Evolutionary conservation across 1,140 invertebrate species (phyloP), one percentile per base, ranked within the genome.

Genomic region (Conopomorpha cramerella): DNA sequence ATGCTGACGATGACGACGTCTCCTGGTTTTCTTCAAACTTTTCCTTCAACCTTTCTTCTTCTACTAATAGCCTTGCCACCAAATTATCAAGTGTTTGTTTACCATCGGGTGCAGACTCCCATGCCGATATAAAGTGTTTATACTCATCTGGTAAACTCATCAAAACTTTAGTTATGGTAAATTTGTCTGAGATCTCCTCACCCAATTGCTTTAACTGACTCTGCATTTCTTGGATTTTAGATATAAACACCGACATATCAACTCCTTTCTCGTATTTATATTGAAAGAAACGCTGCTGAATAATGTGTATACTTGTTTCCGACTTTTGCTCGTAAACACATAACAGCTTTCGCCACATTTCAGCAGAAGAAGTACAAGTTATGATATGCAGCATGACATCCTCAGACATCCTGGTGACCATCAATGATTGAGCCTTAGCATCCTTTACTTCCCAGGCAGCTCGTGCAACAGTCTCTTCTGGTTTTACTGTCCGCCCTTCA

Each of bases 81-180:
- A 68, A 34, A 14, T 70, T 52, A 16, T 46, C 33, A 2, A 53
- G 34, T 4, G 52, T 68, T 39, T 51, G 47, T 16, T 43, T 40
- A 8, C 25, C 35, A 6, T 36, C 29, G 0, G 40, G 38, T 1
- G 33, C 45, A 6, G 40, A 42, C 13, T 71, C 62, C 64, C 66
- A 76, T 1, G 62, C 66, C 30, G 44, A 61, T 0, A 55, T 31
- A 36, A 76, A 77, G 40, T 66, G 50, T 3, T 43, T 45, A 28
- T 39, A 52, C 3, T 31, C 12, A 4, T 39, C 14, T n/a, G 63
- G 61, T 6, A 64, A 29, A 7, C 56, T 49, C 44, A 51, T 52
- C 8, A 65, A 28, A 10, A 67, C 51, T 37, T 65, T 65, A 6
- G 55, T 60, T 0, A 71, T 55, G 7, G 63, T 39, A 42, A 59